Evolutionary conservation across 1,140 invertebrate species (phyloP).

Genomic region (Cherax destructor): DNA sequence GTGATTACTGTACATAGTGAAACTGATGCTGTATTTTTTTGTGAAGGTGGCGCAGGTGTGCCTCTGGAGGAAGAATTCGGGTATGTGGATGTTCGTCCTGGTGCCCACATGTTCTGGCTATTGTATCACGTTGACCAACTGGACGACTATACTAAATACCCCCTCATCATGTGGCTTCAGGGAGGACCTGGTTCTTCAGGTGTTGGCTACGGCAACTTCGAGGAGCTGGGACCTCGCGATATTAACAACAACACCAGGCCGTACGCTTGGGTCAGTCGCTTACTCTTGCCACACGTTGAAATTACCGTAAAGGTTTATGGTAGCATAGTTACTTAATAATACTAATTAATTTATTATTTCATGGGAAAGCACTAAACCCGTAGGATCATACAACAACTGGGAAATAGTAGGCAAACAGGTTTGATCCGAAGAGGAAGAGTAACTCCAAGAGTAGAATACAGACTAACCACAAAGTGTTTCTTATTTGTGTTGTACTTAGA

Average conservation of each 20-base stretch:
- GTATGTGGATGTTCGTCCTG: slow-evolving; percentile 81
- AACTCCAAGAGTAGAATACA: no score
- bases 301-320: background rate
- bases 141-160: slow-evolving; percentile 79
- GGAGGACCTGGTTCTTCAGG: slow-evolving; percentile 82
- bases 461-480: no score
- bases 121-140: slow-evolving; percentile 83
- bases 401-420: no score
- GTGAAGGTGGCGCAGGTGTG: background rate
- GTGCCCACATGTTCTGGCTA: slow-evolving; percentile 90
- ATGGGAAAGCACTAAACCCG: no score
- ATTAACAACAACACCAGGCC: slow-evolving; percentile 81
- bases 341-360: no score
- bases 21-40: no score
- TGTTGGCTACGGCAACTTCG: slow-evolving; percentile 86
- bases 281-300: background rate
- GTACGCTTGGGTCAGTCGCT: slow-evolving; percentile 83
- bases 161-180: slow-evolving; percentile 87
- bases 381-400: no score
- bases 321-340: no score
- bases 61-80: slow-evolving; percentile 80
- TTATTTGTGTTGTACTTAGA: no score
- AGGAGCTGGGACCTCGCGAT: slow-evolving; percentile 85
- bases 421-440: no score
- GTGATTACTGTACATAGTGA: no score